Evolutionary conservation across 2,888 invertebrate genomes (phyloP), one percentile per base, ranked within the genome.

Genomic region (Nemurella pictetii): DNA sequence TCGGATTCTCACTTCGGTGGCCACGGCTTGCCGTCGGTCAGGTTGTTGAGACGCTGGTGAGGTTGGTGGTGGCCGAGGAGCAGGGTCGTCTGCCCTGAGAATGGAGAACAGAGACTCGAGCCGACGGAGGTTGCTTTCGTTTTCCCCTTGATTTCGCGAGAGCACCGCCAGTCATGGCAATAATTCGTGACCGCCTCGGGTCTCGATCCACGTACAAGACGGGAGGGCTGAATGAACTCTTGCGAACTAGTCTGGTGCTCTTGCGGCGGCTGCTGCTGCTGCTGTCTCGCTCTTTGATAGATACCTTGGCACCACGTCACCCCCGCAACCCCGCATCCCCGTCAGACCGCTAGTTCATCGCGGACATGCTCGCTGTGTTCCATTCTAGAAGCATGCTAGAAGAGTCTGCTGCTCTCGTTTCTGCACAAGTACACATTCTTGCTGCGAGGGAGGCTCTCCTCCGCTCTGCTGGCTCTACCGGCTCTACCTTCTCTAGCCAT

Each of bases 161-260:
- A 74, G 74, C 28, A 75, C 28, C 25, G 55, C 25, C 28, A 75
- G 75, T 75, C 75, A 75, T 75, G 75, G 75, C 75, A 75, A n/a
- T 75, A 75, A 75, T 75, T 75, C 75, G 75, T 75, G 75, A 75
- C 75, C n/a, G 75, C 75, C 75, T 9, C 75, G 28, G 28, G 75
- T 75, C 75, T 25, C 75, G 75, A 75, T 75, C 75, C 26, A n/a
- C 26, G 55, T 12, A 55, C 55, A 55, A n/a, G n/a, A n/a, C n/a
- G n/a, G 7, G 55, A 36, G 55, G 55, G 55, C 55, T 36, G 9
- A n/a, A 9, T 75, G 75, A 75, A 75, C 75, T 75, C 75, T 75
- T n/a, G 75, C 75, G 28, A 75, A 75, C 75, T 28, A 28, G 75
- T 75, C 75, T 75, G 73, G 3, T 20, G 20, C 73, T 73, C 3